A percentile compares a stretch with the other conserved stretches of the same genome.
These are phyloP conservation scores for Leptobrachium leishanense DNA, from an alignment of 2,113 vertebrate species.

Conservation along the genomic window DNA sequence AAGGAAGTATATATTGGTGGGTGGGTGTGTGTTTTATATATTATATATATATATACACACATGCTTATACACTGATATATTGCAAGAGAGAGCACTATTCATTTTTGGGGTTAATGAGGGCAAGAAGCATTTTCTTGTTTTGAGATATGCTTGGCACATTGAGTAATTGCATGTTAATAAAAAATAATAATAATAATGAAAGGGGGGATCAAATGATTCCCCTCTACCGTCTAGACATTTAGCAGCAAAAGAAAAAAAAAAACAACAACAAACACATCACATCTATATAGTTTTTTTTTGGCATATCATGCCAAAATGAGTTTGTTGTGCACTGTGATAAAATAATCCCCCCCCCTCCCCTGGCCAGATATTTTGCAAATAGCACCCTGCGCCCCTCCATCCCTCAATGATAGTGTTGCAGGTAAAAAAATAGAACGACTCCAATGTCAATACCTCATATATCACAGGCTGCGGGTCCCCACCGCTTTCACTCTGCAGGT, in stretches of 20 bases:
- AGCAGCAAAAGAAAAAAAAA: background rate
- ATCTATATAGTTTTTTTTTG: background rate
- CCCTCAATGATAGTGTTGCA: background rate
- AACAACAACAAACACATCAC: too few species aligned
- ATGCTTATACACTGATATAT: background rate
- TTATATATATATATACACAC: background rate
- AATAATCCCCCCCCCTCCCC: background rate
- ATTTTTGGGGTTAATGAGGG: background rate
- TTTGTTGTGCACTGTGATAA: background rate
- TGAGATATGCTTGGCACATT: conserved; percentile 19
- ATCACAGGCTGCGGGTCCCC: background rate
- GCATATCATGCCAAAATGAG: background rate
- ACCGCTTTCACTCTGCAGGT: background rate
- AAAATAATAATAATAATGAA: background rate
- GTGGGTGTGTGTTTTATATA: background rate
- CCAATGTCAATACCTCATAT: background rate
- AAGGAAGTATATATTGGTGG: background rate
- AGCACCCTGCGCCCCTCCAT: background rate
- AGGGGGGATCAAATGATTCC: too few species aligned
- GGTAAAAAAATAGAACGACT: background rate
- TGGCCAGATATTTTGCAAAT: background rate
- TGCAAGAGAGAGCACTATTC: background rate
- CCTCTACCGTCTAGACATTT: background rate
- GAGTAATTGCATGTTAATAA: background rate
- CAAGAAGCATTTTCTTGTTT: background rate